phyloP scores from a whole-genome alignment of 2,888 invertebrate genomes.

The Cephus runcator region DNA sequence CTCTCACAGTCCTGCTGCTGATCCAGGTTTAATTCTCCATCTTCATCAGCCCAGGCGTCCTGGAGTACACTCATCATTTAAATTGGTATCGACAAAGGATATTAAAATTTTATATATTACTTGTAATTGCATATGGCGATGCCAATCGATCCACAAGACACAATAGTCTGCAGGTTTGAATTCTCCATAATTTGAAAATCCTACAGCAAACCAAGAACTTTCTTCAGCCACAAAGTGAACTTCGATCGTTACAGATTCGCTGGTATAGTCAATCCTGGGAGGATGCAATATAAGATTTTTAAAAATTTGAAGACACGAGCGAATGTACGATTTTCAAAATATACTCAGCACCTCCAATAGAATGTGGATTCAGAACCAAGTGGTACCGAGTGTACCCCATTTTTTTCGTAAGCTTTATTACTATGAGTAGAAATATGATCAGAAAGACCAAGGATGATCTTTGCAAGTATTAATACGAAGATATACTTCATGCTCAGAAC shows the following conservation, averaged over 20 bases:
- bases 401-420: not conserved
- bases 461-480: constrained; percentile 1
- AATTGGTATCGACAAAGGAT: not conserved
- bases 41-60: constrained; percentile 78
- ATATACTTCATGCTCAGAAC: not conserved
- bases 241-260: constrained; percentile 49
- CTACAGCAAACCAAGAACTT: constrained; percentile 81
- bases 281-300: not conserved
- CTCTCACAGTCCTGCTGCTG: constrained; percentile 78
- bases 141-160: constrained; percentile 80
- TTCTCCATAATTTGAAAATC: constrained; percentile 86
- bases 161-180: constrained; percentile 83
- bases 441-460: constrained; percentile 21
- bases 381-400: constrained; percentile 51
- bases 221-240: constrained; percentile 54
- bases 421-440: constrained; percentile 7
- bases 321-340: not conserved
- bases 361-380: constrained; percentile 58
- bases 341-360: constrained; percentile 54
- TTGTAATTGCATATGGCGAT: constrained; percentile 70
- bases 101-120: constrained; percentile 61
- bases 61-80: constrained; percentile 55
- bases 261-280: constrained; percentile 50
- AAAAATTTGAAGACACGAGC: not conserved
- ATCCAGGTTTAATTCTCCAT: constrained; percentile 77